Evolutionary conservation across 2,888 invertebrate genomes (phyloP), one percentile per base, ranked within the genome.

Genomic region (Resseliella maxima): DNA sequence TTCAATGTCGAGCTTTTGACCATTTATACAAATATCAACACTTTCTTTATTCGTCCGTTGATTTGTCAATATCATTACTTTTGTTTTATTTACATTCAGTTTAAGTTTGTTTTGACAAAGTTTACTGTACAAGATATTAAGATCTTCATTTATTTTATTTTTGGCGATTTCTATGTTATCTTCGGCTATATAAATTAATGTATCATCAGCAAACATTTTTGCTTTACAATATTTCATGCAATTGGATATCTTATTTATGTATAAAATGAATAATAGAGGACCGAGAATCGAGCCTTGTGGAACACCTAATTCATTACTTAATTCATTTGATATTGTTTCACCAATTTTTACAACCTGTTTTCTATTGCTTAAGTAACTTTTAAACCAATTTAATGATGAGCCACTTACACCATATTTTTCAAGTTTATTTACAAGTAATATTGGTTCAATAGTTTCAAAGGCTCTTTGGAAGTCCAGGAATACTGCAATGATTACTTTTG

Each of bases 161-260:
- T 15, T 18, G 21, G 18, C 50, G 2, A 15, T 18, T 15, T 50
- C 50, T 15, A 50, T 50, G 18, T 21, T 50, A 21, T 50, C 21
- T 15, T 2, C 50, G 2, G 18, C 18, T 50, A 50, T 18, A 50
- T 50, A 50, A 50, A 64, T 31, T 10, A 64, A 18, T 18, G 38
- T 81, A 81, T 81, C 81, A 81, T 81, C 81, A 8, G 81, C 81
- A 21, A 81, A 81, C 18, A 36, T 6, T 81, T 81, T 81, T 18
- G 21, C 21, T 6, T 15, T 36, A 38, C 36, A 15, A 31, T 36
- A 36, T 38, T 31, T 27, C 3, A 64, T 6, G 18, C 64, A 64
- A 10, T 36, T 31, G 18, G 36, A 1, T 38, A 81, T 36, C 2
- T 81, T 21, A 36, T 36, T 36, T 10, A 81, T 36, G 18, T 81